Percentiles rank a stretch among this genome's conserved stretches.
phyloP scores from a whole-genome alignment of 2,113 vertebrate species.

The Ceyx cyanopectus region DNA sequence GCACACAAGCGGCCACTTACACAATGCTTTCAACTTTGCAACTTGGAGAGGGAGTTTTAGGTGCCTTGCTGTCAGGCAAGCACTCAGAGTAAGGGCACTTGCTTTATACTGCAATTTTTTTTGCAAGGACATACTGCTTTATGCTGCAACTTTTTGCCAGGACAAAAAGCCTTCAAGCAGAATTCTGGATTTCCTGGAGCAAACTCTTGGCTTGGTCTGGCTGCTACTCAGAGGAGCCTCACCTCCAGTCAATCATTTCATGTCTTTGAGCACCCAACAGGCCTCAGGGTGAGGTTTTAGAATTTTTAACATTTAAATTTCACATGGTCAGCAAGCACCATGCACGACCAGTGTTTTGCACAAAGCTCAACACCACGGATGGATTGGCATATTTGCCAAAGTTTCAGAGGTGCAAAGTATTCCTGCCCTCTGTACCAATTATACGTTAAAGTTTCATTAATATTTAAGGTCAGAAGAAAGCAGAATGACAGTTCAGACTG shows the following conservation, averaged over 20 bases:
- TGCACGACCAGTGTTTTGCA: neutral
- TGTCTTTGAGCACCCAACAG: neutral
- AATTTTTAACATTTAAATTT: neutral
- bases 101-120: neutral
- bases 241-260: neutral
- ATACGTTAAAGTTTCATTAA: neutral
- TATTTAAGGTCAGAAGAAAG: neutral
- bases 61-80: neutral
- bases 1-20: neutral
- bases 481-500: neutral
- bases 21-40: neutral
- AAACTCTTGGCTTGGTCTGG: neutral
- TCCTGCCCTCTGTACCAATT: neutral
- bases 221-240: neutral
- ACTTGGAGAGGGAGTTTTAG: neutral
- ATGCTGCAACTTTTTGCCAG: neutral
- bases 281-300: neutral
- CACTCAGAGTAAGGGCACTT: accelerated
- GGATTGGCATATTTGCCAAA: neutral
- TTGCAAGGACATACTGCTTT: too few species aligned
- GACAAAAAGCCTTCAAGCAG: neutral
- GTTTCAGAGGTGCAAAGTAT: neutral
- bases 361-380: neutral
- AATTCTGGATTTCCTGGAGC: neutral
- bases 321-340: neutral